Evolutionary conservation across 2,113 vertebrate genomes (phyloP).

Genomic region (Heterotis niloticus): DNA sequence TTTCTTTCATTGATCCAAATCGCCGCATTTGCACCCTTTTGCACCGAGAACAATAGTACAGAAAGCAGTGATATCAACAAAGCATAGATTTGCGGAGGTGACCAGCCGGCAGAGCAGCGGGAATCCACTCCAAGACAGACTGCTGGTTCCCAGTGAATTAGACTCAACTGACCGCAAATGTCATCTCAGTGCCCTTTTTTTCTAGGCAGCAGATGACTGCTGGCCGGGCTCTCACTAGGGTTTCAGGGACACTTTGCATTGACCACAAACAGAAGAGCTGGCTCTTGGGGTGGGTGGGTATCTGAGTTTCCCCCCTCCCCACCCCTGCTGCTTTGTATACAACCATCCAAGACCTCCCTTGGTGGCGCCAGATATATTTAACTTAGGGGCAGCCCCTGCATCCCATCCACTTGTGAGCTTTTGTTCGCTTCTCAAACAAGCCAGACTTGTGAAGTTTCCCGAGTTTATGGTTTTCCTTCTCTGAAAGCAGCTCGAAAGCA

Average conservation of each 20-base stretch:
- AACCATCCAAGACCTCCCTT: neutral
- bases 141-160: conserved; percentile 40
- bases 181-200: conserved; percentile 46
- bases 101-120: conserved; percentile 33
- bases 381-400: neutral
- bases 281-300: conserved; percentile 28
- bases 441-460: no score
- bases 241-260: conserved; percentile 34
- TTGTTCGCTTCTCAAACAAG: no score
- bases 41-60: neutral
- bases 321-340: neutral
- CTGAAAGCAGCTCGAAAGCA: no score
- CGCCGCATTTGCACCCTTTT: neutral
- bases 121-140: conserved; percentile 38
- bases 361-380: neutral
- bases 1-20: neutral
- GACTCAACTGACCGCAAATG: conserved; percentile 41
- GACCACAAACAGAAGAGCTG: conserved; percentile 27
- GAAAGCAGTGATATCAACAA: conserved; percentile 14
- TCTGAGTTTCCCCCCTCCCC: conserved; percentile 18
- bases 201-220: conserved; percentile 25
- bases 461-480: no score
- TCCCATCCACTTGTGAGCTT: neutral
- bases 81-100: conserved; percentile 31
- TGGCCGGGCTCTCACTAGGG: conserved; percentile 29